Evolutionary conservation across 2,797 vertebrate genomes (phyloP).

Genomic region (Vespertilio murinus): DNA sequence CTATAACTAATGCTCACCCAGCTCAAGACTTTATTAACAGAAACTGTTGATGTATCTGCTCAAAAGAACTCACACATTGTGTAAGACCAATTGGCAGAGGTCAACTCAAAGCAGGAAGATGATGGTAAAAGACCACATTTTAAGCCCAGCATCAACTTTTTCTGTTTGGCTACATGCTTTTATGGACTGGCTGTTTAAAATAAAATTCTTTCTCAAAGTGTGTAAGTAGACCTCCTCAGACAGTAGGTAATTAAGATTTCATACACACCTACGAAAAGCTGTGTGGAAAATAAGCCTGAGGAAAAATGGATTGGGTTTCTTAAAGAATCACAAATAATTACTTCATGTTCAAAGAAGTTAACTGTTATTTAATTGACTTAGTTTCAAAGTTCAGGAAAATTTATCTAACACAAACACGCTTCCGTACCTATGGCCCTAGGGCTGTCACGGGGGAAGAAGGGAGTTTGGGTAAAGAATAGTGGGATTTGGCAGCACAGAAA

Average conservation of each 20-base stretch:
- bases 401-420: neutral
- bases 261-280: neutral
- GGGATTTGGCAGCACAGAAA: neutral
- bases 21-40: neutral
- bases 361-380: slow-evolving; percentile 7
- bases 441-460: neutral
- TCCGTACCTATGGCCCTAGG: neutral
- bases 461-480: neutral
- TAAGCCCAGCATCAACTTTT: neutral
- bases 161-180: neutral
- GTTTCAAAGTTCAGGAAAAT: neutral
- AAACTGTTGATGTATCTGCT: neutral
- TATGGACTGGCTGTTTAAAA: neutral
- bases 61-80: neutral
- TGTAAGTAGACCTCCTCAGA: neutral
- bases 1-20: neutral
- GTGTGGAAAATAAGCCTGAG: slow-evolving; percentile 20
- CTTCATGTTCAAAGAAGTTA: slow-evolving; percentile 29
- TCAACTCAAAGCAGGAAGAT: neutral
- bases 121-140: neutral
- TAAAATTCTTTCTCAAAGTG: neutral
- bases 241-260: slow-evolving; percentile 1
- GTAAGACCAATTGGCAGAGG: neutral
- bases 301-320: slow-evolving; percentile 6
- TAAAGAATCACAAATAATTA: slow-evolving; percentile 15